A percentile compares a stretch with the other conserved stretches of the same genome.
phyloP scores from a whole-genome alignment of 1,140 invertebrate species.

The Sycobia sp. region DNA sequence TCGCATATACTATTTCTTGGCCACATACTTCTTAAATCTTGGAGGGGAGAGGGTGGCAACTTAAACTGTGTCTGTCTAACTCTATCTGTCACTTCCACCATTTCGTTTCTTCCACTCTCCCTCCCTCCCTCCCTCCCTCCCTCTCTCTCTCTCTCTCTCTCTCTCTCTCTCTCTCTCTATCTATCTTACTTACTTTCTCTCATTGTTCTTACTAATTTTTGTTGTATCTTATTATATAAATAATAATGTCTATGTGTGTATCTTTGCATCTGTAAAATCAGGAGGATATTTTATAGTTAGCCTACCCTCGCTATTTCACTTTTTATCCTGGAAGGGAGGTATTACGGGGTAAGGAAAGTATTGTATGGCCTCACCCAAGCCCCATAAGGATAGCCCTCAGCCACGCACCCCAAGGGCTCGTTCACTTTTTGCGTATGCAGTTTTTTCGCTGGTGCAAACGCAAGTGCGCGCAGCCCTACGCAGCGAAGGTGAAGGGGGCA shows the following conservation, averaged over 20 bases:
- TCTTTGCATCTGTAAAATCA: no score
- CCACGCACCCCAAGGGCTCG: constrained; percentile 52
- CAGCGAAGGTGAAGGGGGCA: constrained; percentile 53
- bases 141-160: no score
- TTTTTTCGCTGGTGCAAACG: constrained; percentile 43
- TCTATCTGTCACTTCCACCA: no score
- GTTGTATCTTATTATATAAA: not conserved
- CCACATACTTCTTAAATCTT: no score
- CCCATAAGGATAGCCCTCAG: constrained; percentile 59
- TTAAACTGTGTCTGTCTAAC: no score
- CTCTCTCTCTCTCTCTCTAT: not conserved
- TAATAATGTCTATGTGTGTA: no score
- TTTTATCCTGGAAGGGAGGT: constrained; percentile 44
- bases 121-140: no score
- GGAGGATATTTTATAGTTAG: constrained; percentile 53
- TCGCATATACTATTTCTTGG: no score
- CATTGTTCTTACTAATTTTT: constrained; percentile 28
- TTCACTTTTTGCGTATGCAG: constrained; percentile 55
- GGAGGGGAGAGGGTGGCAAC: no score
- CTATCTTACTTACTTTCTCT: constrained; percentile 26
- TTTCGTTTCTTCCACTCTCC: constrained; percentile 19
- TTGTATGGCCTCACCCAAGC: constrained; percentile 55
- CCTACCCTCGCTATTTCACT: no score
- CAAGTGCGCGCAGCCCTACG: constrained; percentile 43
- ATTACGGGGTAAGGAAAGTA: constrained; percentile 57